Base-by-base conservation (phyloP, 2,888 invertebrate genomes). In the Caenorhabditis doughertyi region DNA sequence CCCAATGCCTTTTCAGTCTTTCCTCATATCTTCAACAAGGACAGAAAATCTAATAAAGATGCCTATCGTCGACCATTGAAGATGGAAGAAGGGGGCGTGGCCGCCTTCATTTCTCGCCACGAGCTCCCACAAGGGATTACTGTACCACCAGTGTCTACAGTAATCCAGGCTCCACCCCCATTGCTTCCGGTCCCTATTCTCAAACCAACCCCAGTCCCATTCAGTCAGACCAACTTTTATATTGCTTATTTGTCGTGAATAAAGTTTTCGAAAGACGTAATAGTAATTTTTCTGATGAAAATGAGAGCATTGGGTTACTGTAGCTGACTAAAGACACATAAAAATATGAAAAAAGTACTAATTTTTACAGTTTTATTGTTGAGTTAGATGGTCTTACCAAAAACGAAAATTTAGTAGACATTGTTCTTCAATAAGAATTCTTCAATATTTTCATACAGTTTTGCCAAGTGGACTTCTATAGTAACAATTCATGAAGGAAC, bases 51-150 rank as follows among this genome's bases (percentile, higher is more conserved):
- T 13, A 72, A 53, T 18, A 72, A 64, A 18, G 44, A 62, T 25
- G 18, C 53, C 39, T 55, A 62, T 44, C 72, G 72, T 42, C 62
- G 72, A 42, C 51, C 53, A 3, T 23, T 51, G n/a, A 72, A 53
- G 13, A 9, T 58, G 21, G n/a, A 72, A 9, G 62, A 72, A 23
- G 62, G 71, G 8, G n/a, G 35, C 18, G 71, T 72, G 25, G 27
- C 49, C 13, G 72, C 72, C 11, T 72, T 62, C 53, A 72, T 72
- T 21, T 62, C 72, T 13, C 39, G 53, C 23, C 62, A 55, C 32
- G 72, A 72, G 0, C 42, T 72, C 4, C 13, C 44, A 2, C 1
- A 27, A 27, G 23, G 21, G 5, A 32, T 9, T 32, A 32, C 4
- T 65, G n/a, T n/a, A n/a, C n/a, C n/a, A n/a, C 35, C 32, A n/a